These are phyloP conservation scores for Microcebus ravelobensis DNA, from an alignment of 2,113 vertebrate species.

Conservation along the genomic window DNA sequence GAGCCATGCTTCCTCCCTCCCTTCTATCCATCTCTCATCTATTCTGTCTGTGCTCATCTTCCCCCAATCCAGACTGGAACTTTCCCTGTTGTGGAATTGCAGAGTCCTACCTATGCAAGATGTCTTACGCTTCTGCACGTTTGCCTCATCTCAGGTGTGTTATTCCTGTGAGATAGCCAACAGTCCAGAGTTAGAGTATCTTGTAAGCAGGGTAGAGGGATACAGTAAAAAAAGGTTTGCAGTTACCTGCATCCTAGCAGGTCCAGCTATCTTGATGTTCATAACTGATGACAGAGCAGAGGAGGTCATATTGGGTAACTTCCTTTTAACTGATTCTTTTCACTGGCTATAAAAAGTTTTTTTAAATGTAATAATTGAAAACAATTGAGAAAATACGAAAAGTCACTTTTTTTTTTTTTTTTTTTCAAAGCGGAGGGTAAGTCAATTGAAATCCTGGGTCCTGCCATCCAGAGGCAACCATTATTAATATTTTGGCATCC, in stretches of 20 bases:
- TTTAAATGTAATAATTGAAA: background rate
- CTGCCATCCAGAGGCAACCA: background rate
- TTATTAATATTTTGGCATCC: slow-evolving; percentile 33
- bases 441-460: background rate
- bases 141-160: fast-evolving
- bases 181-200: background rate
- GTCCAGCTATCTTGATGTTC: background rate
- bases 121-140: background rate
- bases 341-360: background rate
- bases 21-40: background rate
- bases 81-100: background rate
- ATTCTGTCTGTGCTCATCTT: background rate
- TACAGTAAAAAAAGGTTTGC: background rate
- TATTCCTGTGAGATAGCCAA: background rate
- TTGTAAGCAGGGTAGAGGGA: background rate
- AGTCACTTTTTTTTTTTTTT: background rate
- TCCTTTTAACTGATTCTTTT: slow-evolving; percentile 7
- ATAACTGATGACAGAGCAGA: background rate
- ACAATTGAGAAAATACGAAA: slow-evolving; percentile 19
- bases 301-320: background rate
- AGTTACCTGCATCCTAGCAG: background rate
- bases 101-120: background rate
- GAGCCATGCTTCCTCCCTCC: too few relatives aligned
- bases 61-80: too few relatives aligned
- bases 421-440: background rate